These are phyloP conservation scores for Ophion costatus DNA, from an alignment of 2,888 invertebrate species.

Conservation along the genomic window DNA sequence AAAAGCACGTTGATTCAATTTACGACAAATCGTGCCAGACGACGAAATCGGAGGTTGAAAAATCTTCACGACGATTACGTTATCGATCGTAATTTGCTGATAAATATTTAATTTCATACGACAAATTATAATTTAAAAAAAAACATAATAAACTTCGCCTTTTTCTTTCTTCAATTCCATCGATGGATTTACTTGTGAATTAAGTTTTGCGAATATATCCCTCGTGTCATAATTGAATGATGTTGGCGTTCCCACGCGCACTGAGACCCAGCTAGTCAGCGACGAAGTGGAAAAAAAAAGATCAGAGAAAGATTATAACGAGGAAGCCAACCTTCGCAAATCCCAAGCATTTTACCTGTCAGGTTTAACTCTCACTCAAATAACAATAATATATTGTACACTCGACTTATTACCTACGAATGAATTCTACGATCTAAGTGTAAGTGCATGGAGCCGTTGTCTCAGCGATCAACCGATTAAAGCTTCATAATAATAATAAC, in stretches of 20 bases:
- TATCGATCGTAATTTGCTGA: background rate
- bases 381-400: conserved; percentile 69
- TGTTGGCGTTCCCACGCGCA: conserved; percentile 56
- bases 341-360: conserved; percentile 68
- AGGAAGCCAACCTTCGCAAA: conserved; percentile 52
- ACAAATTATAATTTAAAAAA: background rate
- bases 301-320: background rate
- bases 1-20: background rate
- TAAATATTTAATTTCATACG: background rate
- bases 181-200: background rate
- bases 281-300: conserved; percentile 49
- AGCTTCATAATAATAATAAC: conserved; percentile 66
- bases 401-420: conserved; percentile 67
- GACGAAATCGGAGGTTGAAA: conserved; percentile 1
- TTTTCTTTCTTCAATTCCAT: background rate
- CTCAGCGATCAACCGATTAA: conserved; percentile 72
- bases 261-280: conserved; percentile 74
- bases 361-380: conserved; percentile 64
- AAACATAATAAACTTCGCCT: background rate
- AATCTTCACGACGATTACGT: background rate
- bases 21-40: background rate
- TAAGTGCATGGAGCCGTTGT: conserved; percentile 74
- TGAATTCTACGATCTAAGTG: conserved; percentile 68
- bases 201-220: background rate
- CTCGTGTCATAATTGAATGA: background rate